Base-by-base conservation (phyloP, 2,888 invertebrate species). In the Dynastes maya region DNA sequence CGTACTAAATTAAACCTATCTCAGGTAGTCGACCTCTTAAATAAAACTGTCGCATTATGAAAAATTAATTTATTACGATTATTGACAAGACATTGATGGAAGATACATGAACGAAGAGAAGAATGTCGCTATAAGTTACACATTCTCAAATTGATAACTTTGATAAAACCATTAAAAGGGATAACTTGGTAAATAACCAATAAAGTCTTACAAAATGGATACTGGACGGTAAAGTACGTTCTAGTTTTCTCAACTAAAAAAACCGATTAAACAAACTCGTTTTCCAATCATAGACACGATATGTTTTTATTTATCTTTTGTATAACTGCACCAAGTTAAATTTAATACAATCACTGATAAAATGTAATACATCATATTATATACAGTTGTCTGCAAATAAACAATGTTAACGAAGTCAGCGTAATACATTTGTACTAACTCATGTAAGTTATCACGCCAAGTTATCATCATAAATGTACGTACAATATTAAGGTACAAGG, bases 21-120 rank as follows among this genome's bases (percentile, higher is more conserved):
- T 8, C 45, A 45, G 8, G 45, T 45, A 45, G 45, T 45, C 45
- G 45, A 45, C 11, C 11, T 9, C 11, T 45, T 8, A 45, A 45
- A 45, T 77, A 77, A 77, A 77, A 77, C 71, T 78, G 58, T 71
- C 77, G 32, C 37, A 27, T 51, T 77, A 79, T 32, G 79, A 82
- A 83, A 83, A 83, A 80, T 70, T 70, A 70, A 77, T 82, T 80
- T 82, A 81, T 83, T 82, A 82, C 82, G 83, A 86, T 82, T 86
- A 85, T 85, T 86, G 86, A 87, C 87, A 87, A 87, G 86, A 87
- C 85, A 85, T 83, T 83, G 55, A 85, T 86, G 86, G 86, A 86
- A 86, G 86, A 85, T 86, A 83, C 85, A 85, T 81, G 79, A 79
- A 81, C 82, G 83, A 86, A 86, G 86, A 86, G 85, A 81, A 84